A percentile compares a stretch with the other conserved stretches of the same genome.
Conservation (phyloP, 2,888 invertebrate genomes). For the Hypercompe scribonia region DNA sequence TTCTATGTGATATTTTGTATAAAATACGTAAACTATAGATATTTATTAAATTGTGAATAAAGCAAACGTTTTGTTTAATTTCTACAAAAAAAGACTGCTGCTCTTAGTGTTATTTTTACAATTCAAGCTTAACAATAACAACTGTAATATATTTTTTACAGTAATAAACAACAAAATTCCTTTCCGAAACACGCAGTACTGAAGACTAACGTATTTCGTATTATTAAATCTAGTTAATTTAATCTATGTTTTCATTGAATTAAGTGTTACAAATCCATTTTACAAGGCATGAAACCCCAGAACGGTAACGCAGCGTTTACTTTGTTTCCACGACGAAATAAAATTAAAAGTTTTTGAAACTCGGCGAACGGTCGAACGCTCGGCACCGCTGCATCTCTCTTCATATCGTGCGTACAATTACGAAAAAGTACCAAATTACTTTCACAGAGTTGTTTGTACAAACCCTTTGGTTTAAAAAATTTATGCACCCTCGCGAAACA, state of each 20-base stretch:
- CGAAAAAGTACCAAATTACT: conserved; percentile 63
- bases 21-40: too few relatives aligned
- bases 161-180: background rate
- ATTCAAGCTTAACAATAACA: background rate
- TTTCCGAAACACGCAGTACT: background rate
- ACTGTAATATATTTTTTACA: background rate
- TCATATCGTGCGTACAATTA: conserved; percentile 62
- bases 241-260: conserved; percentile 44
- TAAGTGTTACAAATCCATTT: conserved; percentile 67
- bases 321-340: conserved; percentile 67
- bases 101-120: too few relatives aligned
- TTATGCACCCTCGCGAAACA: conserved; percentile 80
- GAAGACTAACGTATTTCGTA: background rate
- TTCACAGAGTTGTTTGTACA: conserved; percentile 71
- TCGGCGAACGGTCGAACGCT: conserved; percentile 50
- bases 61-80: background rate
- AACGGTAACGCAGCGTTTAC: conserved; percentile 67
- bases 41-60: too few relatives aligned
- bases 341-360: conserved; percentile 71
- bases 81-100: background rate
- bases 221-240: too few relatives aligned
- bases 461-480: conserved; percentile 81
- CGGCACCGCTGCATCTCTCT: conserved; percentile 45
- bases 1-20: too few relatives aligned
- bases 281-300: conserved; percentile 63